Evolutionary conservation across 2,888 invertebrate species (phyloP).

Genomic region (Cybosia mesomella): DNA sequence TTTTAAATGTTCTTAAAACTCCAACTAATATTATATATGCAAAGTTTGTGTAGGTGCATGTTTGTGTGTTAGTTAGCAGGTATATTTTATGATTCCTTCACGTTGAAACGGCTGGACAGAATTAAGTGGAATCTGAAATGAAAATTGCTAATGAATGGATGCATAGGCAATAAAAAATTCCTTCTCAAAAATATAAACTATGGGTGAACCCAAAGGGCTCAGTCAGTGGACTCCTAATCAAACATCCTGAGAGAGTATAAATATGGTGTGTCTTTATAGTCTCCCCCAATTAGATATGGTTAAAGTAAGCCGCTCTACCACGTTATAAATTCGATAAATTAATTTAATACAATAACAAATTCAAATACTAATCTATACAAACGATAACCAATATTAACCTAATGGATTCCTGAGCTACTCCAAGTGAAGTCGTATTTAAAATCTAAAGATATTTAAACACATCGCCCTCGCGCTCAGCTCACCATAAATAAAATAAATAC

Average conservation of each 20-base stretch:
- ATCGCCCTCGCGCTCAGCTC: constrained; percentile 80
- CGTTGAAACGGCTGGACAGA: too few relatives aligned
- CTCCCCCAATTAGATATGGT: constrained; percentile 21
- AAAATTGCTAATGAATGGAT: too few relatives aligned
- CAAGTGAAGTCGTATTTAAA: constrained; percentile 80
- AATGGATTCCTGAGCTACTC: constrained; percentile 80
- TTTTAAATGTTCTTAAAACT: too few relatives aligned
- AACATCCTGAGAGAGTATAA: background rate
- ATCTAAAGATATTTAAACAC: constrained; percentile 85
- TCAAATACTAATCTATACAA: constrained; percentile 62
- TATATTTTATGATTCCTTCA: too few relatives aligned
- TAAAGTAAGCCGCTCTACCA: constrained; percentile 30
- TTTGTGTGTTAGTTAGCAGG: too few relatives aligned
- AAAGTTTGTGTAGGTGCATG: too few relatives aligned
- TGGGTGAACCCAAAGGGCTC: background rate
- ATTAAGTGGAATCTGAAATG: too few relatives aligned
- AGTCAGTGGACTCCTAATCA: background rate
- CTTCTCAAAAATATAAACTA: background rate
- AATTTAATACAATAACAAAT: constrained; percentile 52
- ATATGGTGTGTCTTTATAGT: background rate
- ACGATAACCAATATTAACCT: constrained; percentile 80
- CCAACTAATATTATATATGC: too few relatives aligned
- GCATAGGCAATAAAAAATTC: too few relatives aligned
- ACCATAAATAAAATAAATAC: constrained; percentile 87
- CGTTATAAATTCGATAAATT: constrained; percentile 47